Conservation (phyloP, 2,797 vertebrate species). For the Aselliscus stoliczkanus region DNA sequence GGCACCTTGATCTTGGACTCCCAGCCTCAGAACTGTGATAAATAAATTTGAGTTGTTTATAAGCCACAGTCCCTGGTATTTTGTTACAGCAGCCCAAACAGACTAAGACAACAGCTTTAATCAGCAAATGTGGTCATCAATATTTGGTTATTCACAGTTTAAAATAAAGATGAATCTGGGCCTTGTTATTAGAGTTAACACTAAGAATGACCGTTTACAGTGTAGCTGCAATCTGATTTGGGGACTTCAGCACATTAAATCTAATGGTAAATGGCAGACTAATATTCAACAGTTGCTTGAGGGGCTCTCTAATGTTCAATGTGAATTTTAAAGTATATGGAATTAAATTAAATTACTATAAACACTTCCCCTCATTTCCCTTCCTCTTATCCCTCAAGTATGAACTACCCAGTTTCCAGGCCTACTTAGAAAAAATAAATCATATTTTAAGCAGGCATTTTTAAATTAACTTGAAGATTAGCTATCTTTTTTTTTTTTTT, state of each 20-base stretch:
- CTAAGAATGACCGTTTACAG: neutral
- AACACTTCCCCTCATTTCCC: neutral
- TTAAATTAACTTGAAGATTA: constrained; percentile 9
- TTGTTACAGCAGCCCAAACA: neutral
- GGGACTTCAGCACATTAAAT: neutral
- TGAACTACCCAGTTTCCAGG: constrained; percentile 5
- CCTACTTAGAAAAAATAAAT: constrained; percentile 6
- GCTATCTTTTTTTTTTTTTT: neutral
- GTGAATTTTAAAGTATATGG: constrained; percentile 9
- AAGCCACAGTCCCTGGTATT: neutral
- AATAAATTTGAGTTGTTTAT: neutral
- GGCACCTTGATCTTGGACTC: neutral
- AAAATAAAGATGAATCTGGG: constrained; percentile 5
- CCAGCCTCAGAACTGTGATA: neutral
- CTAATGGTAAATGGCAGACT: neutral
- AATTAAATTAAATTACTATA: neutral
- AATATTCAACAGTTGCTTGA: neutral
- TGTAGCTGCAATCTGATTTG: neutral
- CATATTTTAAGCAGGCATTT: constrained; percentile 5
- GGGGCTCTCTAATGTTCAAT: neutral
- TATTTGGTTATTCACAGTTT: neutral
- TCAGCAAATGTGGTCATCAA: neutral
- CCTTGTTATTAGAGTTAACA: neutral
- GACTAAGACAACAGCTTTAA: neutral
- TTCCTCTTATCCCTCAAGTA: neutral